Evolutionary conservation across 2,888 invertebrate species (phyloP), one percentile per base, ranked within the genome.

Genomic region (Lydus trimaculatus): DNA sequence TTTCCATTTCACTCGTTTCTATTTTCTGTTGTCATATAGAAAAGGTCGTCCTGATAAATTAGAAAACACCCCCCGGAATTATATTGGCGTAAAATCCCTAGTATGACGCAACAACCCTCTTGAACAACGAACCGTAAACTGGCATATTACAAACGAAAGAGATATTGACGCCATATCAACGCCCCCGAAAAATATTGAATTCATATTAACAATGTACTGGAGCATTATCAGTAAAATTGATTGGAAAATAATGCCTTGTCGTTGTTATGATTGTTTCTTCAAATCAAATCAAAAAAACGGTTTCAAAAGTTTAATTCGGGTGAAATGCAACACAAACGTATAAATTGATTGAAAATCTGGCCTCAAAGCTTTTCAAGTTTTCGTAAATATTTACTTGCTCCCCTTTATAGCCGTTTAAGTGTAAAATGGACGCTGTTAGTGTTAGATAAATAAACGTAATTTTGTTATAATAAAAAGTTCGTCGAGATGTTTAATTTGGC

Each of bases 71-170:
- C 64, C 64, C 63, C 52, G 31, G 36, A 28, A 48, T 64, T 64
- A 61, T 61, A 36, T 58, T 61, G 52, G 67, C 36, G 67, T 59
- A 64, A 67, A 64, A 63, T 66, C 48, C 48, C 43, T 56, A 48
- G 20, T 59, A 31, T 66, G 67, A 67, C 67, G 67, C n/a, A n/a
- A 28, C 64, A 67, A 64, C 60, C 52, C 67, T 63, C 17, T 64
- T 20, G 20, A 20, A 48, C 48, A 48, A 48, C 48, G 48, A 23
- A 20, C 20, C 48, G 48, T 20, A 20, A 48, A 48, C 20, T 48
- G 48, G 11, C 20, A 43, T 17, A 43, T 43, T 43, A 43, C 43
- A 43, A 3, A 36, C n/a, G 9, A 43, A 43, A 3, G 17, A 48
- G 48, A 48, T n/a, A 20, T 48, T 48, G 48, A 48, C 48, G 48